phyloP scores from a whole-genome alignment of 2,113 vertebrate species.

The Neogale vison region DNA sequence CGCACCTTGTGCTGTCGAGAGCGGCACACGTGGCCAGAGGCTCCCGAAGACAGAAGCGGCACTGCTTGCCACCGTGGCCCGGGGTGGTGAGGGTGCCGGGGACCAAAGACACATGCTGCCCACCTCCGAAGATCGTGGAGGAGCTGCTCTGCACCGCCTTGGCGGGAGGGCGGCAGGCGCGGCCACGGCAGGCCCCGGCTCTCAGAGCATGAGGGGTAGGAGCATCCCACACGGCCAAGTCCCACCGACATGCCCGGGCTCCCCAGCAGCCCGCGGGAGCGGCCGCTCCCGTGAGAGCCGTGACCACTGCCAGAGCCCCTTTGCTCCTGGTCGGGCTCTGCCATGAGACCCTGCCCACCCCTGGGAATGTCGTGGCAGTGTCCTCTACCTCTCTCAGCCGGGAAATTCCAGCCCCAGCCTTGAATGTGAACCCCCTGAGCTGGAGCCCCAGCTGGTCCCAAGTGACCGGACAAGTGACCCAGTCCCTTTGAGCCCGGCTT shows the following conservation, averaged over 20 bases:
- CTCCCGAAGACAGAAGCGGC: not conserved
- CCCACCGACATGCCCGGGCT: fast-evolving
- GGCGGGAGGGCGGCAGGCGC: not conserved
- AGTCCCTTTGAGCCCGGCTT: not conserved
- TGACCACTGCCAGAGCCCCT: not conserved
- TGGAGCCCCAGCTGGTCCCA: not conserved
- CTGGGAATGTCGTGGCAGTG: not conserved
- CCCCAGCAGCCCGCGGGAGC: fast-evolving
- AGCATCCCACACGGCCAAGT: fast-evolving
- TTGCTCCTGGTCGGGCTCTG: not conserved
- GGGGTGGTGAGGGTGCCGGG: not conserved
- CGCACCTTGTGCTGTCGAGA: fast-evolving
- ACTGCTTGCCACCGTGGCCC: not conserved
- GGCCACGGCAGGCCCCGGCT: no score
- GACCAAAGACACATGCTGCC: fast-evolving
- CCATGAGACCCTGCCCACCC: no score
- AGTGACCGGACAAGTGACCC: not conserved
- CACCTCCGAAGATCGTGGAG: fast-evolving
- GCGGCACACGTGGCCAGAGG: fast-evolving
- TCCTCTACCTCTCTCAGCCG: not conserved
- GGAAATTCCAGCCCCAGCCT: not conserved
- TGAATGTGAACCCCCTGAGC: fast-evolving
- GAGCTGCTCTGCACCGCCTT: no score
- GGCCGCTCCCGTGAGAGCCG: fast-evolving
- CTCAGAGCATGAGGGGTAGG: fast-evolving